Conservation (phyloP, 1,140 invertebrate genomes). For the Drosophila littoralis region DNA sequence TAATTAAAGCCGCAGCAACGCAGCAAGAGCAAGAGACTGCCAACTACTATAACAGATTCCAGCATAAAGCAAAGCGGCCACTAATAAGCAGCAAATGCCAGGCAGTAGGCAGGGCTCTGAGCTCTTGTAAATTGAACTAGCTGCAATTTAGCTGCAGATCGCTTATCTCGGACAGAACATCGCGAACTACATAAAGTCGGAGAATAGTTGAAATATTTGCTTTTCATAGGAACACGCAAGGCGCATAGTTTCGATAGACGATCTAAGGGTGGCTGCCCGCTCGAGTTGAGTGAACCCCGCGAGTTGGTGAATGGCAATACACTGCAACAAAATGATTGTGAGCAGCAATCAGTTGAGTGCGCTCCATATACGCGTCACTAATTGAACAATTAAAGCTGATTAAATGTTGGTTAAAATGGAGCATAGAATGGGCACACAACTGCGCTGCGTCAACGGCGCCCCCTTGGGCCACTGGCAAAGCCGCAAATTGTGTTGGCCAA, state of each 20-base stretch:
- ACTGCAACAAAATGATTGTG: slow-evolving; percentile 2
- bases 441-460: slow-evolving; percentile 4
- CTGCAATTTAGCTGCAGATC: slow-evolving; percentile 65
- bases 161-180: slow-evolving; percentile 40
- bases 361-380: slow-evolving; percentile 46
- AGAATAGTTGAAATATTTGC: slow-evolving; percentile 61
- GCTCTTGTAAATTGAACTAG: slow-evolving; percentile 65
- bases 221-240: slow-evolving; percentile 56
- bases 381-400: slow-evolving; percentile 71
- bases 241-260: slow-evolving; percentile 31
- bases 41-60: slow-evolving; percentile 41
- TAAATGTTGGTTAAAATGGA: slow-evolving; percentile 49
- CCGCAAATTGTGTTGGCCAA: slow-evolving; percentile 40
- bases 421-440: slow-evolving; percentile 53
- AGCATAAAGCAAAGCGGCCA: slow-evolving; percentile 40
- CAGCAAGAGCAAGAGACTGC: slow-evolving; percentile 6
- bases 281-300: slow-evolving; percentile 54
- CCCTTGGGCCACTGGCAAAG: slow-evolving; percentile 50
- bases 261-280: slow-evolving; percentile 3
- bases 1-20: slow-evolving; percentile 40
- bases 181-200: no score
- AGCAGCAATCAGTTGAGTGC: slow-evolving; percentile 5
- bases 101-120: background rate
- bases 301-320: background rate
- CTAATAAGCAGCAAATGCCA: slow-evolving; percentile 56